Base-by-base conservation (phyloP, 1,140 invertebrate species). In the Zaprionus gabonicus region DNA sequence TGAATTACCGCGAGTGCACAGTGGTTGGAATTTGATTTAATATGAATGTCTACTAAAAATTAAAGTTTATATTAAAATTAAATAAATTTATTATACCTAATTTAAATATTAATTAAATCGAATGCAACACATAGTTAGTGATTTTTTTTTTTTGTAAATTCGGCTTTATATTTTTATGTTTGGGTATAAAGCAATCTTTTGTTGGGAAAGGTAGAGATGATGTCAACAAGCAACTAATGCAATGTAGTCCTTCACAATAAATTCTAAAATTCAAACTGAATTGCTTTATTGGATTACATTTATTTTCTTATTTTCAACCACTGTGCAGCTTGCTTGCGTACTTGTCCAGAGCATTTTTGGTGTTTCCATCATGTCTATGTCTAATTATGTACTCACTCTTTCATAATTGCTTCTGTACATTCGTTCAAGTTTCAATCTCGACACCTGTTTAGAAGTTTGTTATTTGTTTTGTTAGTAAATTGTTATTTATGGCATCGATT, bases 401-500 rank as follows among this genome's bases (percentile, higher is more conserved):
- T 51, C 46, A 51, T 51, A 51, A 59, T 60, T 60, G 31, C 53
- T 46, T 46, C 41, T 46, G 41, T 6, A 17, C n/a, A n/a, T 46
- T 46, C n/a, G 41, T 41, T 41, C 38, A 41, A 46, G 41, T 46
- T 46, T 59, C 9, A n/a, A 36, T 58, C 27, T 58, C 36, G 27
- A 5, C 23, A 60, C 23, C 58, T 60, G 58, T 44, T 60, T 9
- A 17, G 62, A 31, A 34, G 46, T 65, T 57, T 44, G 49, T 31
- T 71, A 44, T 34, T 34, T 34, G 15, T 41, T 41, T 41, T 41
- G 15, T n/a, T 6, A n/a, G 38, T 41, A n/a, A n/a, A 58, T 28
- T 56, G 53, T 44, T 71, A 65, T 64, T 46, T 51, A 51, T 51
- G 63, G 28, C 38, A 56, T 34, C 15, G 31, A 49, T 53, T n/a